These are phyloP conservation scores for Agrenia bidenticulata DNA, from an alignment of 2,888 invertebrate species.

Conservation along the genomic window DNA sequence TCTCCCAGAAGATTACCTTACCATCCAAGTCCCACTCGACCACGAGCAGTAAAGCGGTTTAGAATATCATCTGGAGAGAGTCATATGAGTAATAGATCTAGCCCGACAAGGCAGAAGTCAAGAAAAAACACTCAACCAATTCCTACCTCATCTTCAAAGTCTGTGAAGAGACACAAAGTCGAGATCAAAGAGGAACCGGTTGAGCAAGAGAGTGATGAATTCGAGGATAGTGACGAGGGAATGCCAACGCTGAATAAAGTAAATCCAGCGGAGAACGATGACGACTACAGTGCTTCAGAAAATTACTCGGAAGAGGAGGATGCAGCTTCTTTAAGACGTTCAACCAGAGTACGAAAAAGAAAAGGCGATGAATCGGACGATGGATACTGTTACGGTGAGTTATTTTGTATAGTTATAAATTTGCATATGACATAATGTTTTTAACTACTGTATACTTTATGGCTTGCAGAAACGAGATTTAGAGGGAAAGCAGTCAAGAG, in stretches of 20 bases:
- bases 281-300: conserved; percentile 53
- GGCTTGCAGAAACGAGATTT: conserved; percentile 34
- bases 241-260: conserved; percentile 38
- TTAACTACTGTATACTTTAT: no score
- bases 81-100: conserved; percentile 23
- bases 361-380: conserved; percentile 16
- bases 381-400: conserved; percentile 24
- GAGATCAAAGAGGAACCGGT: conserved; percentile 14
- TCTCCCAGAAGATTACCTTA: conserved; percentile 20
- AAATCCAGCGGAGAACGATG: conserved; percentile 52
- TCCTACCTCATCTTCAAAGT: conserved; percentile 5
- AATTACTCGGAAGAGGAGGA: conserved; percentile 52
- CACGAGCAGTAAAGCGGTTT: conserved; percentile 30
- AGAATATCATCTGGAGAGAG: conserved; percentile 48
- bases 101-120: conserved; percentile 1
- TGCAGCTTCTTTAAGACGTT: conserved; percentile 25
- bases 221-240: conserved; percentile 51
- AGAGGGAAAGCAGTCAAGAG: conserved; percentile 32
- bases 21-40: conserved; percentile 6
- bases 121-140: conserved; percentile 7
- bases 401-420: background rate
- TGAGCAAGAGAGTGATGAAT: conserved; percentile 44
- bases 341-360: conserved; percentile 26
- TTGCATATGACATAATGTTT: no score
- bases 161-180: conserved; percentile 1